Base-by-base conservation (phyloP, 2,113 vertebrate genomes). In the Calidris pygmaea region DNA sequence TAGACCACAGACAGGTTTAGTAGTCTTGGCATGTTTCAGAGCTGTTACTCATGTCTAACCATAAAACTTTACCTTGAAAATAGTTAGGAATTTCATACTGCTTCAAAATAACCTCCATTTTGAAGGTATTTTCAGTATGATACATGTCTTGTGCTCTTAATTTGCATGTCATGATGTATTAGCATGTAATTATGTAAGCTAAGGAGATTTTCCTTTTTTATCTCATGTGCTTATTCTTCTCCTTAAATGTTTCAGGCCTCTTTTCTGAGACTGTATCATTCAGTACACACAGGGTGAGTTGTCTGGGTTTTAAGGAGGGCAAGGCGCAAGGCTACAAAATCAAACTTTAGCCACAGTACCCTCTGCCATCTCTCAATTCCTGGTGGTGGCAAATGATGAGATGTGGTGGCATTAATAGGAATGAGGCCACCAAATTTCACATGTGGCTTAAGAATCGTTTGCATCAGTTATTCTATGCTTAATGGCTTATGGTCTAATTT, bases 161-260 rank as follows among this genome's bases (percentile, higher is more conserved):
- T 94, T 95, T 71, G 20, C 56, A 30, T 93, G 77, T 76, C 32
- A 68, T 32, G 63, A 62, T 39, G 23, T 45, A 43, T 82, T 85
- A 81, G 10, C 17, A 5, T 83, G 9, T 85, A 73, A 58, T 93
- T 84, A 68, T 26, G 85, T 87, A 93, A 80, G 15, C 30, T 37
- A 23, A 78, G 30, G 65, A 82, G 18, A 12, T 11, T 53, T 89
- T 47, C 19, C 26, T 24, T 22, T 85, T 62, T 67, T n/a, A 24
- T 80, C 84, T 66, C 18, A 13, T 53, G 34, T 45, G n/a, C 22
- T 95, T 9, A 16, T 39, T 87, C 16, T 72, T 80, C 27, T 67
- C 75, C 74, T 67, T 20, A 15, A 75, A 66, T n/a, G 84, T 78
- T 68, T 58, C 45, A 24, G 14, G 34, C 47, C 43, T 56, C n/a